Evolutionary conservation across 2,797 vertebrate species (phyloP), one percentile per base, ranked within the genome.

Genomic region (Gobionotothen gibberifrons): DNA sequence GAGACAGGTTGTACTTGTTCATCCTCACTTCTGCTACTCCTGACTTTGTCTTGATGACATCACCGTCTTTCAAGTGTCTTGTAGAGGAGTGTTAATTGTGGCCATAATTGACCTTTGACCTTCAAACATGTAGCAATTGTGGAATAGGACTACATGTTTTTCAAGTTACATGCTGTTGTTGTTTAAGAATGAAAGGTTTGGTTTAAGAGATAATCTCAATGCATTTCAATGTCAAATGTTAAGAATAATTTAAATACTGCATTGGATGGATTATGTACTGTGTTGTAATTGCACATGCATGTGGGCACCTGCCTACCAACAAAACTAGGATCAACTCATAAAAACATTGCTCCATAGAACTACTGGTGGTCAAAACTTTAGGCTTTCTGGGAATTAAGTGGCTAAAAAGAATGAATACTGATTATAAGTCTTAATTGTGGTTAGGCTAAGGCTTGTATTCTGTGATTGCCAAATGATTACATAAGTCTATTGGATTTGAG

Each of bases 1-100:
- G 36, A 72, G 71, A 74, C 81, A 46, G 69, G 79, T 81, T 55
- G 53, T 58, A 75, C 79, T 69, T 26, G 71, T 76, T 42, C 12
- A 49, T 70, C 56, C 12, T 53, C 4, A 3, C 32, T 0, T 54
- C 9, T 14, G 19, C 36, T 54, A 5, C n/a, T 54, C 9, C 9
- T 21, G 15, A 43, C 32, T 42, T 29, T 40, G 8, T 63, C 44
- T 59, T 11, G 10, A 40, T 70, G 43, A 47, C 36, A 17, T 61
- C 40, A 40, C 47, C 19, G 14, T 17, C 55, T 54, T 29, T 47
- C 2, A 12, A 11, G 3, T 44, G 58, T 69, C 10, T 66, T 3
- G 4, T 5, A 5, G 43, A 36, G 0, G 12, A 17, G 44, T 16
- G 16, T 17, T 54, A 10, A 62, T 58, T 48, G n/a, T 0, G 0